Evolutionary conservation across 2,113 vertebrate species (phyloP), one percentile per base, ranked within the genome.

Genomic region (Lucifuga dentata): DNA sequence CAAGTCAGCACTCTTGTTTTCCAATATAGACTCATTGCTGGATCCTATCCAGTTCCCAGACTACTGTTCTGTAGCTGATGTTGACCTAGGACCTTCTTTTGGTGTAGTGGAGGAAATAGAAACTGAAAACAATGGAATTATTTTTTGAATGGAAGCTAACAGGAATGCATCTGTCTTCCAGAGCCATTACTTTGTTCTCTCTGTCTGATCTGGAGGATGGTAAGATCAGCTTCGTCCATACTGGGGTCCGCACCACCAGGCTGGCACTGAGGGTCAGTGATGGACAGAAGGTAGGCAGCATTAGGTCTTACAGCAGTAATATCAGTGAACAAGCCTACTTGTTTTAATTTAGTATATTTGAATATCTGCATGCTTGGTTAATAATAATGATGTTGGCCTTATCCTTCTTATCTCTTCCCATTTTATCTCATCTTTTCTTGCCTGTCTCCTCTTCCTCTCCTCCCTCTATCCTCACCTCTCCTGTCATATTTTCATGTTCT

Each of bases 191-290:
- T 73, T 46, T 84, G 29, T 98, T 98, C 86, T 92, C 92, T 13
- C 64, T 91, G 2, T 24, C 60, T 2, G 92, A 97, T 57, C 91
- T 97, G 81, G 92, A 90, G 80, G 73, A 91, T 32, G 92, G 93
- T 3, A 90, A 85, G 51, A 67, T 98, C 73, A 93, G 80, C 72
- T 96, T 93, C 68, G 92, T 95, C n/a, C 95, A 97, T 84, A 90
- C 69, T 10, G 94, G 94, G 0, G 43, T 90, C 55, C 80, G 65
- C 57, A 95, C 94, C 44, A 90, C 95, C 23, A 90, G 93, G 48
- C 85, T 97, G 82, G 92, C 93, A 19, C 75, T 98, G 33, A 93
- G 95, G 83, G 95, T 94, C 8, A 95, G 88, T 1, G 95, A 98
- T 21, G 94, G 94, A 21, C 90, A 94, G 50, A 95, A 93, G 69